Base-by-base conservation (phyloP, 2,113 vertebrate genomes). In the Zosterops hypoxanthus region DNA sequence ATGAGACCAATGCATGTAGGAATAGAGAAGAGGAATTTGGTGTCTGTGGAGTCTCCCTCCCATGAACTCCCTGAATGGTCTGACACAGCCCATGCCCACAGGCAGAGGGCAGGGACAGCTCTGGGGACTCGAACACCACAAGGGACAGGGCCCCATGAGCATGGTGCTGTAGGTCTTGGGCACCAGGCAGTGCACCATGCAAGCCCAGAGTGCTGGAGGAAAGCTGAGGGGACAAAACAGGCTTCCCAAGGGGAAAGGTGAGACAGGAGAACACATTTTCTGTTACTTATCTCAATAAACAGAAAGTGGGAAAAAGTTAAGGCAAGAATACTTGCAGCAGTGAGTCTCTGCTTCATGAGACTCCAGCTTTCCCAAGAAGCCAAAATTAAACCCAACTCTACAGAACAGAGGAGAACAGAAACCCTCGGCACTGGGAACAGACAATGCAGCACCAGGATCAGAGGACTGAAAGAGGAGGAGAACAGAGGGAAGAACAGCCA, bases 121-220 rank as follows among this genome's bases (percentile, higher is more conserved):
- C 65, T 41, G 52, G 41, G 13, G 11, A 3, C 61, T 15, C 26
- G 14, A 42, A 44, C 42, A 75, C 50, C 23, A 17, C 14, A 9
- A 49, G 14, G 11, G 4, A 34, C 2, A 1, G 28, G 14, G 28
- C 24, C 11, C 69, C 21, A 21, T 0, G 0, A 42, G 14, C 3
- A 25, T 16, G 52, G 52, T 21, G 76, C 47, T 44, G 36, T 47
- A 5, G 29, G 4, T 23, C 49, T 14, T 3, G 41, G 52, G 39
- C 39, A 56, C 36, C 10, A 5, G 18, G 29, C 56, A 33, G 21
- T 2, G 39, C 7, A 14, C 14, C 8, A 0, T 7, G 36, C 41
- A 56, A 72, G 26, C 50, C 39, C 31, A 31, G 31, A 9, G 46
- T 52, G n/a, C 42, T 44, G 50, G 19, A 53, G 25, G 28, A 71